Conservation (phyloP, 2,888 invertebrate genomes). For the Sisyra nigra region DNA sequence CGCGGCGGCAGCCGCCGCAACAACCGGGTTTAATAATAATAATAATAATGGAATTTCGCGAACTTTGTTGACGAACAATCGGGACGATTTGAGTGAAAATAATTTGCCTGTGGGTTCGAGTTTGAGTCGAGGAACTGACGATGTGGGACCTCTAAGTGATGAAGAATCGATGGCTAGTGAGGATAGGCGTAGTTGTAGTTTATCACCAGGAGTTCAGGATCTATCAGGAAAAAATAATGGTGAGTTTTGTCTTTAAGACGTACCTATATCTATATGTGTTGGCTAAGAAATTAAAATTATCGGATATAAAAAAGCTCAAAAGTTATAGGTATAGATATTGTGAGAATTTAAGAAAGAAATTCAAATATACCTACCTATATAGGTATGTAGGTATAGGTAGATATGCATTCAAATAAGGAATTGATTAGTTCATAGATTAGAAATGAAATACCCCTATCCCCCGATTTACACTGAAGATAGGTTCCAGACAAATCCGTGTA, state of each 20-base stretch:
- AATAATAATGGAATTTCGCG: not conserved
- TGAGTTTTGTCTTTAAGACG: constrained; percentile 5
- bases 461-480: too few relatives aligned
- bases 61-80: not conserved
- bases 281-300: too few relatives aligned
- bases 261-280: too few relatives aligned
- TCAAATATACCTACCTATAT: too few relatives aligned
- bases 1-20: not conserved
- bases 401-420: too few relatives aligned
- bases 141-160: constrained; percentile 4
- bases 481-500: too few relatives aligned
- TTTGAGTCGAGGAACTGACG: not conserved
- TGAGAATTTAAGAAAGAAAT: too few relatives aligned
- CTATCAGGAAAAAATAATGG: constrained; percentile 9
- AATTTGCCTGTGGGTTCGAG: not conserved
- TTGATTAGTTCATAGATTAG: too few relatives aligned
- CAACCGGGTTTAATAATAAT: not conserved
- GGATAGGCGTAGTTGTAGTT: constrained; percentile 7
- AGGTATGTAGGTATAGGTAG: too few relatives aligned
- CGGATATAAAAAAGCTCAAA: too few relatives aligned
- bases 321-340: too few relatives aligned
- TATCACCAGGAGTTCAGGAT: constrained; percentile 11
- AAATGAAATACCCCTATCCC: too few relatives aligned
- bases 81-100: constrained; percentile 4
- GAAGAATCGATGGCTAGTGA: constrained; percentile 10